These are phyloP conservation scores for Pachyrhynchus sulphureomaculatus DNA, from an alignment of 1,140 invertebrate species.

Conservation along the genomic window DNA sequence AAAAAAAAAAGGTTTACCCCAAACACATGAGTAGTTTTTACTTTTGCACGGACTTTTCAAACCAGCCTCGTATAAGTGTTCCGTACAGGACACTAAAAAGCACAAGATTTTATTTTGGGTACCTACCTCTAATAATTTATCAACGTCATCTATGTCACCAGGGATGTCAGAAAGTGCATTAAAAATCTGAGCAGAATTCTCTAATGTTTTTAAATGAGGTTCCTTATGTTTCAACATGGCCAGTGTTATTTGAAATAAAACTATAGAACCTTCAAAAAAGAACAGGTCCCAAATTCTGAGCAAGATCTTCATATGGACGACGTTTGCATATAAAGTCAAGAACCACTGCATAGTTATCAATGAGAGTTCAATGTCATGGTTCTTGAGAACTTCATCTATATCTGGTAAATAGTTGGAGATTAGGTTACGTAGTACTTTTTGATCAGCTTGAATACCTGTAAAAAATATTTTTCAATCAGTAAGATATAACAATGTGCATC, in stretches of 20 bases:
- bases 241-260: conserved; percentile 94
- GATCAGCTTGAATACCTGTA: conserved; percentile 86
- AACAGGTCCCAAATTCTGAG: conserved; percentile 97
- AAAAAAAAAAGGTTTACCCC: too few relatives aligned
- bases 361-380: conserved; percentile 95
- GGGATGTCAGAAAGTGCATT: conserved; percentile 95
- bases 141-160: conserved; percentile 88
- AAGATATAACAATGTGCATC: too few relatives aligned
- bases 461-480: conserved; percentile 29
- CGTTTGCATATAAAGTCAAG: conserved; percentile 95
- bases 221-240: conserved; percentile 95
- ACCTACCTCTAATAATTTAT: conserved; percentile 69
- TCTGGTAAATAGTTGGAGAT: conserved; percentile 88
- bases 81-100: too few relatives aligned
- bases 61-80: too few relatives aligned
- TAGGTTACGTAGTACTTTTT: conserved; percentile 87
- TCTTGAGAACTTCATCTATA: conserved; percentile 83
- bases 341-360: conserved; percentile 98
- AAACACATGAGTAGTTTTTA: too few relatives aligned
- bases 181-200: conserved; percentile 96
- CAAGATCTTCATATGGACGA: conserved; percentile 96
- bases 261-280: conserved; percentile 92
- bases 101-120: too few relatives aligned
- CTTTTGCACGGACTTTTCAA: too few relatives aligned
- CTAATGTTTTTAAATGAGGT: conserved; percentile 73